A percentile compares a stretch with the other conserved stretches of the same genome.
Evolutionary conservation across 2,888 invertebrate genomes (phyloP).

Genomic region (Physocephala rufipes): DNA sequence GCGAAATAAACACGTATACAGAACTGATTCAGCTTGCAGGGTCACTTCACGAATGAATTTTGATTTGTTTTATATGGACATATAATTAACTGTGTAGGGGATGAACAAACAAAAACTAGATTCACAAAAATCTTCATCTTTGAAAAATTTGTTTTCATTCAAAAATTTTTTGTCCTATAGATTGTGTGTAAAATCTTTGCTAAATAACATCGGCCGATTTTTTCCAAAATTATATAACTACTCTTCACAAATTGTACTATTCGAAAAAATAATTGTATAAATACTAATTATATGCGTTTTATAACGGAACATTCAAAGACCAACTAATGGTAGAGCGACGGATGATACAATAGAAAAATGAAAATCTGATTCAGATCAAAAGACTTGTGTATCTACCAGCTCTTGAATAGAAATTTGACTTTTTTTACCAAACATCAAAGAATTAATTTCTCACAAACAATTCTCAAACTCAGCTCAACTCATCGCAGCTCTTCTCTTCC

Average conservation of each 20-base stretch:
- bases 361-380: conserved; percentile 25
- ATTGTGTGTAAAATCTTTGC: too few species aligned
- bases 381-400: conserved; percentile 3
- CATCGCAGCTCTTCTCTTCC: conserved; percentile 23
- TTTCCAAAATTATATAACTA: too few species aligned
- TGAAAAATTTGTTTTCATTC: too few species aligned
- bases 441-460: conserved; percentile 22
- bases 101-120: too few species aligned
- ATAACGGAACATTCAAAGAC: not conserved
- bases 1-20: conserved; percentile 33
- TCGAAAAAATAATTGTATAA: conserved; percentile 1
- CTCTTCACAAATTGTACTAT: too few species aligned
- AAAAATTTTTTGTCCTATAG: too few species aligned
- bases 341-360: too few species aligned
- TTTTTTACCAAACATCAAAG: conserved; percentile 8
- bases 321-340: not conserved
- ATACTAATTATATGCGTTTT: not conserved
- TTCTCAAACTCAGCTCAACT: conserved; percentile 24
- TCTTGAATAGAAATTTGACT: conserved; percentile 20
- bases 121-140: too few species aligned
- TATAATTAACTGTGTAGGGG: too few species aligned
- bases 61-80: too few species aligned
- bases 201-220: too few species aligned
- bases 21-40: conserved; percentile 24
- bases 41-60: conserved; percentile 21